Evolutionary conservation across 2,113 vertebrate species (phyloP).

Genomic region (Mionectes macconnelli): DNA sequence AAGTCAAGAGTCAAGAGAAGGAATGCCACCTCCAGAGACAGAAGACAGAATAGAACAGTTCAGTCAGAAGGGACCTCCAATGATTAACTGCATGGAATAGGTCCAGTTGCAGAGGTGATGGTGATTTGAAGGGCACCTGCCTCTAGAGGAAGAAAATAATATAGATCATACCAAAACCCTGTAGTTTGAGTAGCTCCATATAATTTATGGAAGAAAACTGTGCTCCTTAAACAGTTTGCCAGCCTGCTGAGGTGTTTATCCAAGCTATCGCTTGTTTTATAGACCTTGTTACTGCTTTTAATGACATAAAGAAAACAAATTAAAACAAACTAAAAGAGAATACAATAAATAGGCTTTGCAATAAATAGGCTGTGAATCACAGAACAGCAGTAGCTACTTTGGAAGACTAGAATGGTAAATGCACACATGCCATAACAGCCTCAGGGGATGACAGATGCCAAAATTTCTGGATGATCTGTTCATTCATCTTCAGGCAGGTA

Average conservation of each 20-base stretch:
- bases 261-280: neutral
- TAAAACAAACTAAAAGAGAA: neutral
- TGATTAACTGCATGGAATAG: fast-evolving
- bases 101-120: neutral
- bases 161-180: neutral
- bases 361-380: neutral
- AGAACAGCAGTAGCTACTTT: neutral
- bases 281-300: neutral
- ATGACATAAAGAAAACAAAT: neutral
- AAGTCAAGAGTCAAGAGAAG: neutral
- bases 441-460: neutral
- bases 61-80: neutral
- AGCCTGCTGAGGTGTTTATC: neutral
- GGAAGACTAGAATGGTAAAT: neutral
- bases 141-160: neutral
- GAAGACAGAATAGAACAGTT: neutral
- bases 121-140: neutral
- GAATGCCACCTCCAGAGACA: neutral
- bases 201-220: neutral
- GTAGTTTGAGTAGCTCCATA: neutral
- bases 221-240: neutral
- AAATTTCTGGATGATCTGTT: neutral
- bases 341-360: neutral
- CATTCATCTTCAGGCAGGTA: neutral
- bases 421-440: neutral